These are phyloP conservation scores for Neuroscelio doddi DNA, from an alignment of 2,888 invertebrate genomes.

Conservation along the genomic window DNA sequence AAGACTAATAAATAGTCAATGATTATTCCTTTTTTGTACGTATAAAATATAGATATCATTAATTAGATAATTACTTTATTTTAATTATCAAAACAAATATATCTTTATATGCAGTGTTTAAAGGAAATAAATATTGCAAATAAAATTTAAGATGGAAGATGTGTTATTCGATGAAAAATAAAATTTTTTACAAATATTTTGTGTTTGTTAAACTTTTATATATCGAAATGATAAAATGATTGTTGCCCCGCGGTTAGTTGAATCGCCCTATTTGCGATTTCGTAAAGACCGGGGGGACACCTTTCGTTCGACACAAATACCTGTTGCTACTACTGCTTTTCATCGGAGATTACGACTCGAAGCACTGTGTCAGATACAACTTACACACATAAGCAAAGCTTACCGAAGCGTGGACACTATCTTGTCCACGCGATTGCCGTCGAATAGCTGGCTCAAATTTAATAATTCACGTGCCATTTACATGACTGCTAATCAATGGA, in stretches of 20 bases:
- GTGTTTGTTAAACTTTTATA: too few species aligned
- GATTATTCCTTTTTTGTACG: not conserved
- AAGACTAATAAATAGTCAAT: not conserved
- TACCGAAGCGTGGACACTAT: conserved; percentile 16
- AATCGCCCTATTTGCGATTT: conserved; percentile 49
- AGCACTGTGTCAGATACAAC: not conserved
- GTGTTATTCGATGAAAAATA: too few species aligned
- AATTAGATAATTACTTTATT: not conserved
- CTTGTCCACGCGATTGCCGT: not conserved
- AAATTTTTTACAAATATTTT: too few species aligned
- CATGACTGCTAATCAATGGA: not conserved
- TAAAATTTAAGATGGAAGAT: too few species aligned
- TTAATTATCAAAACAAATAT: not conserved
- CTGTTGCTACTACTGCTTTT: conserved; percentile 15
- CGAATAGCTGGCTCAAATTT: not conserved
- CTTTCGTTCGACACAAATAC: conserved; percentile 51
- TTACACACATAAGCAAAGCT: not conserved
- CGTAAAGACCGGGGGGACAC: conserved; percentile 58
- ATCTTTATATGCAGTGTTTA: too few species aligned
- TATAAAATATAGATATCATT: too few species aligned
- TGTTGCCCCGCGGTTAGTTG: conserved; percentile 34
- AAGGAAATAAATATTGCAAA: too few species aligned
- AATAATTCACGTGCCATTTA: not conserved
- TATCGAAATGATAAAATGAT: conserved; percentile 36
- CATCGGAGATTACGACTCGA: not conserved